Evolutionary conservation across 30 jellyfish, hydroid and myxozoan genomes (phyloP).

Genomic region (Aurelia coerulea): DNA sequence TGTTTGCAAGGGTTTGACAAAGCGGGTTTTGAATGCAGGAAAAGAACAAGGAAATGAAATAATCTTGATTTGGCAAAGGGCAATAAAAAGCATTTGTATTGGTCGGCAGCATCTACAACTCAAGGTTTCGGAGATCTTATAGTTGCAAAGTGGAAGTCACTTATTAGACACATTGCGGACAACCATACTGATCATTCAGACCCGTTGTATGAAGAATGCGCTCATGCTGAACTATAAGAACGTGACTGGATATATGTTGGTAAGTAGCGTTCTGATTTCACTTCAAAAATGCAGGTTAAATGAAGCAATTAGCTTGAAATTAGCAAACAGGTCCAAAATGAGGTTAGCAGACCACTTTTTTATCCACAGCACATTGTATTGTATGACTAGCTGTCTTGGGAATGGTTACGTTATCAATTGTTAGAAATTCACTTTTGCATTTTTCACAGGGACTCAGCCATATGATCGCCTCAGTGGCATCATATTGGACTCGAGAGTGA

Average conservation of each 20-base stretch:
- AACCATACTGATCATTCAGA: not conserved
- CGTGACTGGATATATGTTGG: constrained; percentile 23
- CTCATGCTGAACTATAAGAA: constrained; percentile 13
- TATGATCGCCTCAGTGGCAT: too few species aligned
- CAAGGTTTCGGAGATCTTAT: constrained; percentile 12
- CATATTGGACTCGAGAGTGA: too few species aligned
- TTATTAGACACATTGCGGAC: not conserved
- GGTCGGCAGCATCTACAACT: constrained; percentile 19
- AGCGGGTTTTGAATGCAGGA: not conserved
- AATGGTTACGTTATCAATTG: too few species aligned
- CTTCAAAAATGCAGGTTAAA: too few species aligned
- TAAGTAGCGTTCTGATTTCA: not conserved
- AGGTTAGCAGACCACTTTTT: too few species aligned
- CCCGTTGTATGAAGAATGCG: not conserved
- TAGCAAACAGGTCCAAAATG: too few species aligned
- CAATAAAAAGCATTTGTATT: constrained; percentile 10
- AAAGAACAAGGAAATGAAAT: not conserved
- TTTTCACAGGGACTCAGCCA: too few species aligned
- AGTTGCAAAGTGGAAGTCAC: constrained; percentile 13
- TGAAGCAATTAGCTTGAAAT: too few species aligned
- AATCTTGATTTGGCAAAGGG: not conserved
- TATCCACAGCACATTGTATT: too few species aligned
- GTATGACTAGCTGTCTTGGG: too few species aligned
- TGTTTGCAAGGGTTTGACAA: too few species aligned
- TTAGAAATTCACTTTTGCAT: too few species aligned